Evolutionary conservation across 2,113 vertebrate genomes (phyloP).

Genomic region (Pavo muticus): DNA sequence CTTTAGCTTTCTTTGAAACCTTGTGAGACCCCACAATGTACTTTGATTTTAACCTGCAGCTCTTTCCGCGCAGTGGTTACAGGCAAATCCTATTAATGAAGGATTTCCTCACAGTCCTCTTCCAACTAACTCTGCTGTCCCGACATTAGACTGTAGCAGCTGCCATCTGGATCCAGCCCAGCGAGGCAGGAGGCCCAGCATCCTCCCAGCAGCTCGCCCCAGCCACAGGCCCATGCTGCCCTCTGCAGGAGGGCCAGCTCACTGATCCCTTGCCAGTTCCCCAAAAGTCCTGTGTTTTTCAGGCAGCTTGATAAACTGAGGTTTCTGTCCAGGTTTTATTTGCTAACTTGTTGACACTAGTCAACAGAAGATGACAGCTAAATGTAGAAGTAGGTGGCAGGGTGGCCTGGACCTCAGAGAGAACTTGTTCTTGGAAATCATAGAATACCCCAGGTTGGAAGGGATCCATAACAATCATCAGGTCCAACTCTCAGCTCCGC

Average conservation of each 20-base stretch:
- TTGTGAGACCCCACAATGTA: accelerated
- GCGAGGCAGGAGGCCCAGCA: neutral
- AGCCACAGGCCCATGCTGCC: constrained; percentile 59
- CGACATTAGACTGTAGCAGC: accelerated
- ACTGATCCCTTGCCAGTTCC: neutral
- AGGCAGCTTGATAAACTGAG: accelerated
- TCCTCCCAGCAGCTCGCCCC: neutral
- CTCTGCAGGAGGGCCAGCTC: constrained; percentile 38
- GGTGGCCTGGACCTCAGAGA: neutral
- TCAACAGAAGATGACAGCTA: neutral
- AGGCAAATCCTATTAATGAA: neutral
- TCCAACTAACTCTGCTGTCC: neutral
- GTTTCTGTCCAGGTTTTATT: accelerated
- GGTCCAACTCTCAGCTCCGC: too few species aligned
- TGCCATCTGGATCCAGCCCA: accelerated
- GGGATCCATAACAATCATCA: too few species aligned
- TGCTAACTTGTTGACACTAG: neutral
- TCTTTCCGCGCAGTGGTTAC: neutral
- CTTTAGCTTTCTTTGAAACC: neutral
- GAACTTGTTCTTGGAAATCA: neutral
- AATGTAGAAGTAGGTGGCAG: neutral
- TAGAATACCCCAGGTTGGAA: too few species aligned
- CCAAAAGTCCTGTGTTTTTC: accelerated
- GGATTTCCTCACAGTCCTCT: neutral
- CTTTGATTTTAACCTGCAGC: neutral